Conservation (phyloP, 2,113 vertebrate genomes). For the Forbesichthys papilliferus region DNA sequence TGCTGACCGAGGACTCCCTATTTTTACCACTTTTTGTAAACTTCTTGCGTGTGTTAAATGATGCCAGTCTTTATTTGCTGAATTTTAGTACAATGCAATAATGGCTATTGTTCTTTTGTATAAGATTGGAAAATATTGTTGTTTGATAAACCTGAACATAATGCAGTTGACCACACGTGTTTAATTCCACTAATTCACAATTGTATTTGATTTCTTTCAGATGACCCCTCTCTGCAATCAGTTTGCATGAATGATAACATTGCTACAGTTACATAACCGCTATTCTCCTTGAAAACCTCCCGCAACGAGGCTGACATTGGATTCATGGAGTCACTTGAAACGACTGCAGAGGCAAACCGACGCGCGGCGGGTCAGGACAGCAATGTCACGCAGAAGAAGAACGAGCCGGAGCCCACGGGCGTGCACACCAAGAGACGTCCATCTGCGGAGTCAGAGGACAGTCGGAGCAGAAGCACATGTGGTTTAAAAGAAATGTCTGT, state of each 20-base stretch:
- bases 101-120: not conserved
- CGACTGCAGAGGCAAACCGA: slow-evolving; percentile 84
- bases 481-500: slow-evolving; percentile 80
- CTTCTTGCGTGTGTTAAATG: not conserved
- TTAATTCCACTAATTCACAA: slow-evolving; percentile 32
- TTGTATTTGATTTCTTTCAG: slow-evolving; percentile 61
- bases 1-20: not conserved
- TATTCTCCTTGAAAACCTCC: slow-evolving; percentile 63
- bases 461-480: slow-evolving; percentile 72
- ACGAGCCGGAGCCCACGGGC: slow-evolving; percentile 77
- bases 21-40: not conserved
- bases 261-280: slow-evolving; percentile 56
- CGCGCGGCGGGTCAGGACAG: slow-evolving; percentile 85
- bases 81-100: not conserved
- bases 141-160: too few relatives aligned
- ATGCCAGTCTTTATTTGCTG: slow-evolving; percentile 1
- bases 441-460: slow-evolving; percentile 80
- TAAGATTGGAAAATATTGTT: not conserved
- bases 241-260: slow-evolving; percentile 78
- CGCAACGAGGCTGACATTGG: slow-evolving; percentile 72
- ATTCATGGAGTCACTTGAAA: slow-evolving; percentile 93
- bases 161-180: not conserved
- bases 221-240: slow-evolving; percentile 73
- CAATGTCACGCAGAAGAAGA: slow-evolving; percentile 80
- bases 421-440: slow-evolving; percentile 79